Base-by-base conservation (phyloP, 2,113 vertebrate species). In the Thinocorus orbignyianus region DNA sequence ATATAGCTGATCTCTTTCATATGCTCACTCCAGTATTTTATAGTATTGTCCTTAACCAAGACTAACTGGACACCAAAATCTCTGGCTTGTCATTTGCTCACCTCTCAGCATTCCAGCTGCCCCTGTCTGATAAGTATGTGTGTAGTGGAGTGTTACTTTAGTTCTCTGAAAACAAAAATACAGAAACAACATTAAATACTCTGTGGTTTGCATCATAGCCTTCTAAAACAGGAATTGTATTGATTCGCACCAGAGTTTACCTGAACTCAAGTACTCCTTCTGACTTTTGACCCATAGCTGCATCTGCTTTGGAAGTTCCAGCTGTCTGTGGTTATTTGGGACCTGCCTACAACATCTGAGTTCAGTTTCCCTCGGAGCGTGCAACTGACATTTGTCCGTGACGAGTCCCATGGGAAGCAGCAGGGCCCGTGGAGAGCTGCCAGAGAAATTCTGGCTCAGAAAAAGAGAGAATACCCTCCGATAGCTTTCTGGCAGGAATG, bases 71-170 rank as follows among this genome's bases (percentile, higher is more conserved):
- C 57, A 86, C 44, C 41, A 79, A 81, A 78, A 79, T 71, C 44
- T 60, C 57, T 95, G 44, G 28, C 68, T 92, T 91, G 30, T 58
- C 46, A 76, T 86, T 83, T 95, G 64, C 30, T 90, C 22, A 49
- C 52, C 52, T 73, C 20, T 92, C 61, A 78, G 22, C 69, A 93
- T 83, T 96, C 82, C 95, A 93, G 82, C 93, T 96, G 88, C 61
- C 49, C 8, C 51, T 84, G 42, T 64, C 64, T 91, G 61, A 83
- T 83, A 90, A 48, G 69, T 68, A 39, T 8, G 11, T 42, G 15
- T 71, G 30, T 46, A 48, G 14, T 69, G 55, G 26, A 83, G 39
- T 62, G 64, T 78, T 87, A 81, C 60, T 70, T 73, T 8, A 78
- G 39, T 78, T 33, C 57, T 28, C 39, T 71, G 51, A 88, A 81